Conservation (phyloP, 1,140 invertebrate genomes). For the Fragariocoptes setiger region DNA sequence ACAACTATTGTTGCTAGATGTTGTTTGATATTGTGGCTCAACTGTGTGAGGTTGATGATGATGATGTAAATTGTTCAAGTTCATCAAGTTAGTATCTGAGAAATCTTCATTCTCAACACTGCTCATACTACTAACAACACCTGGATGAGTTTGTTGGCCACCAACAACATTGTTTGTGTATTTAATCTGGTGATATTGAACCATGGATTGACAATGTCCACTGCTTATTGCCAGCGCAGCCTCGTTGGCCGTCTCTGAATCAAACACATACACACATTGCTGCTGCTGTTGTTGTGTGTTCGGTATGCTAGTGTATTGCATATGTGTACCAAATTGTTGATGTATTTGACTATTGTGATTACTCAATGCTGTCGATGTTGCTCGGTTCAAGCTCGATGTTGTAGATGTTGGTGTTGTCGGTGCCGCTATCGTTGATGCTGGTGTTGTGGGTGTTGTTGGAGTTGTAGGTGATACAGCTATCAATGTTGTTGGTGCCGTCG, state of each 20-base stretch:
- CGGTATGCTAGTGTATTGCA: not conserved
- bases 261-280: not conserved
- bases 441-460: not conserved
- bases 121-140: too few relatives aligned
- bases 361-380: not conserved
- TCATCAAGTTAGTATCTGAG: too few relatives aligned
- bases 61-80: not conserved
- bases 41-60: not conserved
- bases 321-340: not conserved
- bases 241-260: not conserved
- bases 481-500: too few relatives aligned
- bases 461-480: too few relatives aligned
- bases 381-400: not conserved
- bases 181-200: too few relatives aligned
- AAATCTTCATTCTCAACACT: too few relatives aligned
- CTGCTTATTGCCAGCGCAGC: not conserved
- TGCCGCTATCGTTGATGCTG: not conserved
- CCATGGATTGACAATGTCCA: not conserved
- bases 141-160: too few relatives aligned
- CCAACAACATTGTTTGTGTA: too few relatives aligned
- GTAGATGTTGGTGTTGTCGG: not conserved
- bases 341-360: not conserved
- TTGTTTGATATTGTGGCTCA: not conserved
- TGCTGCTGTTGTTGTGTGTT: not conserved
- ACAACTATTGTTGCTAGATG: not conserved